Conservation (phyloP, 2,797 vertebrate genomes). For the Lates japonicus region DNA sequence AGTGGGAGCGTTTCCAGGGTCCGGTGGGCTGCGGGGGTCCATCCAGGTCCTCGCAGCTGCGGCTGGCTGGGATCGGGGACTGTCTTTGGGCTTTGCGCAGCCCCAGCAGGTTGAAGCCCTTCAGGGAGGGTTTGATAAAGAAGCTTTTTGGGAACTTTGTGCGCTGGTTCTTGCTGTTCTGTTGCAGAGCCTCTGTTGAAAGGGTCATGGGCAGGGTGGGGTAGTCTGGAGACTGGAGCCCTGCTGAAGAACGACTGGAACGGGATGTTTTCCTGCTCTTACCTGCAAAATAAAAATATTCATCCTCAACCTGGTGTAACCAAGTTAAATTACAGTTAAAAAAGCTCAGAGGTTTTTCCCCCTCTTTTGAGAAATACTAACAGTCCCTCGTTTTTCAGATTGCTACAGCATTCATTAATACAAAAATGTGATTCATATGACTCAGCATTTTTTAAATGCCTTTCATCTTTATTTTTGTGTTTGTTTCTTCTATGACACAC, state of each 20-base stretch:
- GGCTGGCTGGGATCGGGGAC: conserved; percentile 86
- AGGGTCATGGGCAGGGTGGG: conserved; percentile 89
- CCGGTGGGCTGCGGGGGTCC: conserved; percentile 72
- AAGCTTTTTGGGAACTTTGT: conserved; percentile 79
- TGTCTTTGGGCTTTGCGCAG: conserved; percentile 87
- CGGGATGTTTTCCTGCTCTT: conserved; percentile 90
- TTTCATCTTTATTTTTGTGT: conserved; percentile 14
- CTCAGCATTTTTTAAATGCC: conserved; percentile 1
- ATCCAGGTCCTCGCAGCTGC: conserved; percentile 94
- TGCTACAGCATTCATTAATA: background rate
- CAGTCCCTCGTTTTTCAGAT: background rate
- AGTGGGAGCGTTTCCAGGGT: conserved; percentile 92
- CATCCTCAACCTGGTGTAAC: background rate
- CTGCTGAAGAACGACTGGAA: conserved; percentile 86
- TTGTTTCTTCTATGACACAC: background rate
- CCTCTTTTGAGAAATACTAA: background rate
- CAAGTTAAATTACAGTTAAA: background rate
- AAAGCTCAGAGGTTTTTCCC: background rate
- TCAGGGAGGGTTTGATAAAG: conserved; percentile 81
- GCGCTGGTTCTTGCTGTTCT: conserved; percentile 82
- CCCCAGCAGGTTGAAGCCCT: conserved; percentile 77
- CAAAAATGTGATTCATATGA: conserved; percentile 8
- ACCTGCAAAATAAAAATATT: conserved; percentile 84
- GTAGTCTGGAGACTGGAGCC: conserved; percentile 88
- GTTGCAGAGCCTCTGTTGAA: conserved; percentile 85